Conservation (phyloP, 2,113 vertebrate species). For the Triplophysa rosa region DNA sequence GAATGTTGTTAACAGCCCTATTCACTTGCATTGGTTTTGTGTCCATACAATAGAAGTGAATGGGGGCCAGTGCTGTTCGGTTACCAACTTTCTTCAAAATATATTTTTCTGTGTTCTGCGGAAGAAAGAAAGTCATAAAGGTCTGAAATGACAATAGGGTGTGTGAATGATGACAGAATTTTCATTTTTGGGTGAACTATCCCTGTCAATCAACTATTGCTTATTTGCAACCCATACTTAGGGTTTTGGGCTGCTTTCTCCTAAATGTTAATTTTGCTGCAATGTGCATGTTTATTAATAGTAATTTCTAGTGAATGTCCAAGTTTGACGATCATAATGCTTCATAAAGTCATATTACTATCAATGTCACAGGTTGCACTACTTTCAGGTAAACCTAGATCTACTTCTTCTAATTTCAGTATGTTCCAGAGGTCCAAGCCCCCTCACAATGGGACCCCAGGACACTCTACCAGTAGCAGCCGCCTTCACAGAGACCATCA, state of each 20-base stretch:
- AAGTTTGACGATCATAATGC: not conserved
- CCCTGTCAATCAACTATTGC: not conserved
- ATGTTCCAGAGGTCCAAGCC: conserved; percentile 93
- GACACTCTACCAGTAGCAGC: conserved; percentile 96
- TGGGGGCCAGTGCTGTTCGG: no score
- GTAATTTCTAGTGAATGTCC: not conserved
- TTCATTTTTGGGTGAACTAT: no score
- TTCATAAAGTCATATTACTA: not conserved
- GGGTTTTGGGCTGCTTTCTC: no score
- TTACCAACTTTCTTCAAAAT: no score
- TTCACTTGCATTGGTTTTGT: no score
- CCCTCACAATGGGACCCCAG: conserved; percentile 97
- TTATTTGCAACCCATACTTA: not conserved
- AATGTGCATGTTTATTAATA: not conserved
- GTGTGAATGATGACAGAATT: no score
- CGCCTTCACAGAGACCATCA: conserved; percentile 97
- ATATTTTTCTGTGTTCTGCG: no score
- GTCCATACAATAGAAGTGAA: no score
- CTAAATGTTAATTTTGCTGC: not conserved
- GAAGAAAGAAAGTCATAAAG: no score
- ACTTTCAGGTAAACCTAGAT: not conserved
- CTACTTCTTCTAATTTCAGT: conserved; percentile 73
- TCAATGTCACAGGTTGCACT: not conserved
- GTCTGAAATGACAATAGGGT: no score
- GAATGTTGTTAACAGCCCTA: no score